Conservation (phyloP, 2,113 vertebrate genomes). For the Chauna torquata region DNA sequence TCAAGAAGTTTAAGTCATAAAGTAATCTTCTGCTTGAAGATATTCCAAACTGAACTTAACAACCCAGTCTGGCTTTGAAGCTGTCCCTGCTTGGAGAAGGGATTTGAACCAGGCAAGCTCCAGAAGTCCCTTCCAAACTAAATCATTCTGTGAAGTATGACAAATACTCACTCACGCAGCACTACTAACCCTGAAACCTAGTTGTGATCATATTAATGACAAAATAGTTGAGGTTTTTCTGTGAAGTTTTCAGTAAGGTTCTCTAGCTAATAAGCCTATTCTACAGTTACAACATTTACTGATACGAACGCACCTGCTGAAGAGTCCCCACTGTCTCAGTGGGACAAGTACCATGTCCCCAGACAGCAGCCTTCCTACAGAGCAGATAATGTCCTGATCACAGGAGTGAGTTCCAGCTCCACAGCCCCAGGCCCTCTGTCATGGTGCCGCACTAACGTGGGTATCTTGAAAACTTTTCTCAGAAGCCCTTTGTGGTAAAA, state of each 20-base stretch:
- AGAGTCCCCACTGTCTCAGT: not conserved
- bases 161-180: not conserved
- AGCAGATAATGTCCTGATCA: fast-evolving
- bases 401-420: not conserved
- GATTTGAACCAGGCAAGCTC: not conserved
- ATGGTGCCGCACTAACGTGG: fast-evolving
- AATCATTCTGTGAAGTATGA: not conserved
- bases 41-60: not conserved
- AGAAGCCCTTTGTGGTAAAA: not conserved
- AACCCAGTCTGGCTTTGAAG: not conserved
- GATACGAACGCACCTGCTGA: not conserved
- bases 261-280: not conserved
- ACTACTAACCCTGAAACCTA: not conserved
- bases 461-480: not conserved
- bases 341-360: fast-evolving
- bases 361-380: too few relatives aligned
- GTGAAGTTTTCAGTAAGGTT: not conserved
- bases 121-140: not conserved
- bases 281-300: not conserved
- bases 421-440: too few relatives aligned
- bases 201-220: not conserved
- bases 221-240: not conserved
- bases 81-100: not conserved
- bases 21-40: not conserved
- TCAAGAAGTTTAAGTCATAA: not conserved